Conservation (phyloP, 30 jellyfish, hydroid and myxozoan species). For the Phacellophora camtschatica region DNA sequence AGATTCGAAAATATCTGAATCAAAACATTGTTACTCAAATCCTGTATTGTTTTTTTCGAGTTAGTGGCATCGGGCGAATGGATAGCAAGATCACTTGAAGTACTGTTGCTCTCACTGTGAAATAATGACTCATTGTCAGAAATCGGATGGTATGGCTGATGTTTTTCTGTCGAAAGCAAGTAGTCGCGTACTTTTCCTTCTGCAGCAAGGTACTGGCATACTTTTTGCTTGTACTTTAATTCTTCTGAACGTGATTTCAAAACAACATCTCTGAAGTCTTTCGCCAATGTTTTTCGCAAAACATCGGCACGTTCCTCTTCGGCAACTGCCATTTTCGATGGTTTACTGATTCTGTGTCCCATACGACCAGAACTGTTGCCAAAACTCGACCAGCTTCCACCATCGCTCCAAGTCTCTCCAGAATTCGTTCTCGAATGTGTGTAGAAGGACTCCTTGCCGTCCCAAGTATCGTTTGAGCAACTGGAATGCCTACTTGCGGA, state of each 20-base stretch:
- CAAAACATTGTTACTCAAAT: slow-evolving; percentile 25
- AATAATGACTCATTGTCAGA: slow-evolving; percentile 46
- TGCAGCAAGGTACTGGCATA: slow-evolving; percentile 39
- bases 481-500: slow-evolving; percentile 62
- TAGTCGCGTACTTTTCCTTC: slow-evolving; percentile 62
- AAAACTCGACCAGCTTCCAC: slow-evolving; percentile 67
- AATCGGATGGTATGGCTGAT: slow-evolving; percentile 20
- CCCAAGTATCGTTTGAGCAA: slow-evolving; percentile 75
- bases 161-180: slow-evolving; percentile 53
- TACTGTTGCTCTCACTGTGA: slow-evolving; percentile 22
- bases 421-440: slow-evolving; percentile 63
- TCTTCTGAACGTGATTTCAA: slow-evolving; percentile 53
- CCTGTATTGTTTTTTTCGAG: slow-evolving; percentile 7
- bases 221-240: slow-evolving; percentile 50
- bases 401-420: slow-evolving; percentile 55
- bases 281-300: slow-evolving; percentile 51
- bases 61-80: background rate
- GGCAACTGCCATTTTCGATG: background rate
- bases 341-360: background rate
- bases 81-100: slow-evolving; percentile 21
- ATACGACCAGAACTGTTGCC: slow-evolving; percentile 25
- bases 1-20: slow-evolving; percentile 44
- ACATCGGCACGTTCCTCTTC: slow-evolving; percentile 40
- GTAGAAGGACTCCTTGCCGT: slow-evolving; percentile 40
- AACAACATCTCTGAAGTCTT: slow-evolving; percentile 53